Conservation (phyloP, 37 sponge, comb jelly and placozoan genomes). For the Hormiphora californensis region DNA sequence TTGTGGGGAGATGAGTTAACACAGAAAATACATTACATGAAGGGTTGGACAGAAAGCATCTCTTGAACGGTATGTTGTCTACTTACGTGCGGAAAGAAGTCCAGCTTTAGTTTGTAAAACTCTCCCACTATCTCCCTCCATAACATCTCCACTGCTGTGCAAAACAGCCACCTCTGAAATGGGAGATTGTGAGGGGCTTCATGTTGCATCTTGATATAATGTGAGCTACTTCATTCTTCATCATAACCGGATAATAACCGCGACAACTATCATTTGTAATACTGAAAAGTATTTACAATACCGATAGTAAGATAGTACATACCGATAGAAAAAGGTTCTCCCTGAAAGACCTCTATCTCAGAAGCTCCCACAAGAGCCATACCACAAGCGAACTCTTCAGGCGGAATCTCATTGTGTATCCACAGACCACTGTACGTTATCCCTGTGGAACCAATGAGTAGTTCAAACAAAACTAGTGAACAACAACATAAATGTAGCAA, state of each 20-base stretch:
- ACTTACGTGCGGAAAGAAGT: slow-evolving; percentile 28
- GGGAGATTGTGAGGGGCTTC: too few species aligned
- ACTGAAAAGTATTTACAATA: too few species aligned
- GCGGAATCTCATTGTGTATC: slow-evolving; percentile 38
- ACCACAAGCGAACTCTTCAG: slow-evolving; percentile 41
- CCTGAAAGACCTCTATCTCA: slow-evolving; percentile 6
- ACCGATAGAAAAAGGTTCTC: slow-evolving; percentile 47
- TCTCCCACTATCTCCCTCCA: slow-evolving; percentile 49
- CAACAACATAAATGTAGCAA: not conserved
- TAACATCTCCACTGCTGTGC: not conserved
- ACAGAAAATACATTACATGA: too few species aligned
- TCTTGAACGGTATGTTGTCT: too few species aligned
- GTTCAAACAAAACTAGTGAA: not conserved
- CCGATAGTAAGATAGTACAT: too few species aligned
- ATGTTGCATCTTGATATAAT: too few species aligned
- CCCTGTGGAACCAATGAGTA: not conserved
- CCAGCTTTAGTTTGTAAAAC: not conserved
- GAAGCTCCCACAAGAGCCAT: slow-evolving; percentile 35
- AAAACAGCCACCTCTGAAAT: slow-evolving; percentile 29
- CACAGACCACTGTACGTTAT: slow-evolving; percentile 49
- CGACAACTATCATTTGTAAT: too few species aligned
- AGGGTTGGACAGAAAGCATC: too few species aligned
- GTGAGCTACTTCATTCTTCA: too few species aligned
- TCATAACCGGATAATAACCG: too few species aligned
- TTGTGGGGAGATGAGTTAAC: too few species aligned